A percentile compares a stretch with the other conserved stretches of the same genome.
Evolutionary conservation across 2,888 invertebrate species (phyloP).

Genomic region (Orchestes rusci): DNA sequence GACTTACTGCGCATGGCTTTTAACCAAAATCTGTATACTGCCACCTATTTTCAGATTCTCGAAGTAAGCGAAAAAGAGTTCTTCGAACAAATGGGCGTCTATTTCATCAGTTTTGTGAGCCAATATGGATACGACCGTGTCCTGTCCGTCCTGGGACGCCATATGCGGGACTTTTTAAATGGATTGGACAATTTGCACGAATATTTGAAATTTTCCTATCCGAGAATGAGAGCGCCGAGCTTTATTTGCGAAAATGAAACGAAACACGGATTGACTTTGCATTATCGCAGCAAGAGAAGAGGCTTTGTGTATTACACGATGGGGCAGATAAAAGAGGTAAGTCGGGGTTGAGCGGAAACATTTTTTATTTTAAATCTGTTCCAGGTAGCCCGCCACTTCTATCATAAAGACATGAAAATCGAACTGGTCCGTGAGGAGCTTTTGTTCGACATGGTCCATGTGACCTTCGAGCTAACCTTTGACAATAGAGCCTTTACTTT

Average conservation of each 20-base stretch:
- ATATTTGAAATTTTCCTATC: conserved; percentile 93
- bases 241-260: conserved; percentile 97
- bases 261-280: conserved; percentile 82
- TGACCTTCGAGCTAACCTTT: conserved; percentile 88
- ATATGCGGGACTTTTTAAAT: conserved; percentile 93
- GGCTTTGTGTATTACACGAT: conserved; percentile 96
- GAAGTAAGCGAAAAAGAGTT: conserved; percentile 84
- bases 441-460: conserved; percentile 85
- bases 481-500: conserved; percentile 88
- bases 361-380: conserved; percentile 16
- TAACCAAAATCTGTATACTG: no score
- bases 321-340: conserved; percentile 86
- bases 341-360: background rate
- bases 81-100: conserved; percentile 91
- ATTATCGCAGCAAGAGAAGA: conserved; percentile 86
- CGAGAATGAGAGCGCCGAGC: conserved; percentile 84
- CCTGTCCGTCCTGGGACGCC: conserved; percentile 80
- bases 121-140: conserved; percentile 94
- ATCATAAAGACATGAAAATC: conserved; percentile 90
- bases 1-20: no score
- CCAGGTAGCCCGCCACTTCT: conserved; percentile 85
- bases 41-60: conserved; percentile 70
- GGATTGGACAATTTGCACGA: conserved; percentile 95
- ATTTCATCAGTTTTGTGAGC: conserved; percentile 88
- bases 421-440: conserved; percentile 82